Conservation (phyloP, 2,797 vertebrate species). For the Molossus alvarezi region DNA sequence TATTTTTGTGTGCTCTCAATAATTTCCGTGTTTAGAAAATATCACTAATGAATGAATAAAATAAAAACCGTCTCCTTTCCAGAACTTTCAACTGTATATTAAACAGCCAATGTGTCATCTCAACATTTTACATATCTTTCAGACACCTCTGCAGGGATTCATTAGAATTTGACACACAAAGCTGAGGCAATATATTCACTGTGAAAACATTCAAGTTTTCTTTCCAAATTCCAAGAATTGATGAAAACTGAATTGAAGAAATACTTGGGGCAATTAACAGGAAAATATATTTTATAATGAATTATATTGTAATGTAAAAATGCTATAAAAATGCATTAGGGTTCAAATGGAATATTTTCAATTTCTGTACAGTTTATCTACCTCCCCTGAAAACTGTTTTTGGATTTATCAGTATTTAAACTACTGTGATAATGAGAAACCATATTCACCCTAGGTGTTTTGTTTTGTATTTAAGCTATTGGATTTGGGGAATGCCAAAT, state of each 20-base stretch:
- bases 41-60: neutral
- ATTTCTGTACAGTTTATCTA: constrained; percentile 53
- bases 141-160: neutral
- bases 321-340: constrained; percentile 37
- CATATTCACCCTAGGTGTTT: neutral
- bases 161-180: neutral
- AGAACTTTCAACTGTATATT: neutral
- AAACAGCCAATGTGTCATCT: neutral
- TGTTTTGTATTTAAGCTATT: constrained; percentile 58
- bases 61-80: neutral
- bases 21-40: neutral
- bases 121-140: neutral
- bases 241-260: constrained; percentile 70
- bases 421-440: constrained; percentile 23
- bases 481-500: constrained; percentile 28
- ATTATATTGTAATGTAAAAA: constrained; percentile 72
- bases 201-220: constrained; percentile 49
- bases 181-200: neutral
- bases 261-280: constrained; percentile 13
- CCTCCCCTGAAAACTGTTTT: constrained; percentile 37
- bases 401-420: constrained; percentile 37
- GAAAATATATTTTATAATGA: constrained; percentile 60
- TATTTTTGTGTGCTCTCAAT: neutral
- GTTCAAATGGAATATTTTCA: neutral
- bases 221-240: constrained; percentile 55